Evolutionary conservation across 1,140 invertebrate genomes (phyloP).

Genomic region (Drosophila kohkoa): DNA sequence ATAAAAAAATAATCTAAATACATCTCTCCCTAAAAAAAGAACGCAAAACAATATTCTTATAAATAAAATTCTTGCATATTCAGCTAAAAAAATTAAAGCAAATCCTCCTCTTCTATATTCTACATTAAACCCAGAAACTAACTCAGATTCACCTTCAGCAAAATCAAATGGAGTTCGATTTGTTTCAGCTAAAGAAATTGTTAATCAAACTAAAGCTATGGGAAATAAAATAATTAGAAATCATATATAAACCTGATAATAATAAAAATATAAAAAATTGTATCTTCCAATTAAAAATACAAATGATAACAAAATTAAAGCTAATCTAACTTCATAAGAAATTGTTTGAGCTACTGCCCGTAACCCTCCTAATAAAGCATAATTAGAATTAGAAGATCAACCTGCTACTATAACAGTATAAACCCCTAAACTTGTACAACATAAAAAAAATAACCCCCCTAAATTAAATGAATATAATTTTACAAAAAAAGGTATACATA

Average conservation of each 20-base stretch:
- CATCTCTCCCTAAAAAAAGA: constrained; percentile 87
- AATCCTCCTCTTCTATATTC: constrained; percentile 7
- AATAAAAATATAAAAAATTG: constrained; percentile 64
- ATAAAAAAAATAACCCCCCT: constrained; percentile 22
- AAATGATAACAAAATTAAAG: constrained; percentile 66
- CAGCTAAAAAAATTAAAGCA: constrained; percentile 9
- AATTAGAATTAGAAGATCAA: constrained; percentile 2
- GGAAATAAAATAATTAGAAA: constrained; percentile 86
- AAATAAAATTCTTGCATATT: constrained; percentile 1
- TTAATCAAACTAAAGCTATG: constrained; percentile 86
- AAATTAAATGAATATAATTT: constrained; percentile 24
- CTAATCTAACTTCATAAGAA: constrained; percentile 86
- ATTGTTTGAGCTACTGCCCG: constrained; percentile 72
- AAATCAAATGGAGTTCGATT: constrained; percentile 92
- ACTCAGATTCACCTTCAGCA: constrained; percentile 90
- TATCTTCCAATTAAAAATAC: constrained; percentile 64
- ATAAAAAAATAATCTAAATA: constrained; percentile 87
- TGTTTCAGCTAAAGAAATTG: constrained; percentile 82
- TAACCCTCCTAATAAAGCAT: constrained; percentile 1
- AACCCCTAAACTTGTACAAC: constrained; percentile 1
- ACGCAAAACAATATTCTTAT: constrained; percentile 87
- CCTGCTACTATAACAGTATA: constrained; percentile 1
- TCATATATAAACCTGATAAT: constrained; percentile 85
- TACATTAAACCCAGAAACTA: constrained; percentile 91
- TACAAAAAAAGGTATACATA: constrained; percentile 16